Evolutionary conservation across 1,140 invertebrate species (phyloP).

Genomic region (Leptinotarsa texana): DNA sequence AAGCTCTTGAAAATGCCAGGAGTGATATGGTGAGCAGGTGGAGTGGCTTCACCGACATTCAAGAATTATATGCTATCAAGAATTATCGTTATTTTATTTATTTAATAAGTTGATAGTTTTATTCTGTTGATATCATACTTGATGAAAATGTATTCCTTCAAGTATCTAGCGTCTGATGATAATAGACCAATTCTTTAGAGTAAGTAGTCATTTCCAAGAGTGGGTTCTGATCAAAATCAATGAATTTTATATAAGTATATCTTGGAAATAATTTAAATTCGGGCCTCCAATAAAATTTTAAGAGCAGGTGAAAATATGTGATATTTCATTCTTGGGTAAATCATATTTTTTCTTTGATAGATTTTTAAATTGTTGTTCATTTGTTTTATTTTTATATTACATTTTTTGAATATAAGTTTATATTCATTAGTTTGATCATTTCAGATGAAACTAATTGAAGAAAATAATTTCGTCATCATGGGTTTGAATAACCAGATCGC

Average conservation of each 20-base stretch:
- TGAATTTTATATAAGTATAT: too few species aligned
- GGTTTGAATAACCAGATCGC: constrained; percentile 41
- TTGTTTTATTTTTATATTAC: too few species aligned
- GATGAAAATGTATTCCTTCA: too few species aligned
- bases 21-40: constrained; percentile 31
- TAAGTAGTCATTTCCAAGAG: not conserved
- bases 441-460: constrained; percentile 41
- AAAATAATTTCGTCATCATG: constrained; percentile 41
- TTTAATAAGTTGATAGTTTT: too few species aligned
- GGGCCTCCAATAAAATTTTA: too few species aligned
- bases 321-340: not conserved
- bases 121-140: too few species aligned
- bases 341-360: not conserved
- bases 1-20: constrained; percentile 32
- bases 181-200: not conserved
- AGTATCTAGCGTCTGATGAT: too few species aligned
- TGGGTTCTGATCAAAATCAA: not conserved
- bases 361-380: too few species aligned
- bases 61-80: not conserved
- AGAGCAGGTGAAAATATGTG: too few species aligned
- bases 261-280: too few species aligned
- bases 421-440: not conserved
- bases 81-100: too few species aligned
- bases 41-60: not conserved
- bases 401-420: too few species aligned